Conservation (phyloP, 2,797 vertebrate genomes). For the Myripristis murdjan region DNA sequence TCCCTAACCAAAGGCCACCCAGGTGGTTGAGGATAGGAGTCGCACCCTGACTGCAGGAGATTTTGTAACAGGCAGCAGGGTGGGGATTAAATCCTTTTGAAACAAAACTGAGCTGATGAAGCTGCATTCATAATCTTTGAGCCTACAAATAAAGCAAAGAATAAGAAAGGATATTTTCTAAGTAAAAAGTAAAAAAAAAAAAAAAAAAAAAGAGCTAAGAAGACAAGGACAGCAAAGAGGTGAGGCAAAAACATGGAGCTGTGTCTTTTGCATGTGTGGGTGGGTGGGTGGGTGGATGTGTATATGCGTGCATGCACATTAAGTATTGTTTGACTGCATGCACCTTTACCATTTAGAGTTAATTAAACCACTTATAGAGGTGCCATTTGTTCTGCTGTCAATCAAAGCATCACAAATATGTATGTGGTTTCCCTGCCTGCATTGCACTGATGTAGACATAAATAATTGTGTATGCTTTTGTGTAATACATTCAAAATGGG, state of each 20-base stretch:
- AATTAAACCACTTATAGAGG: constrained; percentile 11
- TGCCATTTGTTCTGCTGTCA: constrained; percentile 23
- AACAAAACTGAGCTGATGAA: too few relatives aligned
- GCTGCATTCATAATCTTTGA: neutral
- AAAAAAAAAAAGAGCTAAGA: neutral
- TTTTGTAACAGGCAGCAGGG: too few relatives aligned
- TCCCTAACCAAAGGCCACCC: too few relatives aligned
- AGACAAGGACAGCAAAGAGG: neutral
- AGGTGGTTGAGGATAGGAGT: too few relatives aligned
- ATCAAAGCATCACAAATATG: constrained; percentile 6
- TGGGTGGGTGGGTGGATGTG: neutral
- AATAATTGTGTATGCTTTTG: constrained; percentile 13
- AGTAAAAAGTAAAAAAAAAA: constrained; percentile 2
- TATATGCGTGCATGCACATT: neutral
- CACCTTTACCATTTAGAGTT: neutral
- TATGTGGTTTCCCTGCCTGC: neutral
- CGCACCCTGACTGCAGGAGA: too few relatives aligned
- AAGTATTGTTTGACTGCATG: neutral
- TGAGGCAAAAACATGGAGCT: neutral
- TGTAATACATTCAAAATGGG: constrained; percentile 47
- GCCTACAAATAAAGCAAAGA: constrained; percentile 2
- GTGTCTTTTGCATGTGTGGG: constrained; percentile 1
- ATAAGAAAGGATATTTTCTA: constrained; percentile 20
- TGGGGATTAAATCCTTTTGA: too few relatives aligned
- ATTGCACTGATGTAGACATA: constrained; percentile 30